Evolutionary conservation across 2,888 invertebrate species (phyloP).

Genomic region (Antheraea assamensis): DNA sequence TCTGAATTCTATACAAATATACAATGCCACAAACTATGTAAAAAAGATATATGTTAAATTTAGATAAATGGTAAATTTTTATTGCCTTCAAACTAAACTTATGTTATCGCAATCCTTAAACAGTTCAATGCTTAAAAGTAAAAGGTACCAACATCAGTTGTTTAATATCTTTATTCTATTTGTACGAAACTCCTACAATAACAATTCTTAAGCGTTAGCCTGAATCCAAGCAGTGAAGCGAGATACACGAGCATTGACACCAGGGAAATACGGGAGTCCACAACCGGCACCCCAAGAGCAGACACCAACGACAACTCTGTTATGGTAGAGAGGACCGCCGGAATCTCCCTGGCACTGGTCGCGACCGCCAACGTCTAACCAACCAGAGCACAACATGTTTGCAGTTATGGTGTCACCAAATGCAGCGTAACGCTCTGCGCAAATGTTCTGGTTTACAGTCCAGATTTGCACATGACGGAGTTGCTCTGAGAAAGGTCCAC

Average conservation of each 20-base stretch:
- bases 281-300: constrained; percentile 36
- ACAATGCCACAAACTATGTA: not conserved
- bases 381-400: constrained; percentile 61
- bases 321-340: constrained; percentile 49
- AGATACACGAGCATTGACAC: constrained; percentile 50
- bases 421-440: constrained; percentile 41
- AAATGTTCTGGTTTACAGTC: constrained; percentile 44
- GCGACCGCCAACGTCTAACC: constrained; percentile 59
- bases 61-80: no score
- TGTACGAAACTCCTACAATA: constrained; percentile 26
- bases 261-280: constrained; percentile 40
- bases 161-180: not conserved
- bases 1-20: not conserved
- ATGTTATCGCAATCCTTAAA: no score
- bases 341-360: constrained; percentile 64
- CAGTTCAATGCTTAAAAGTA: not conserved
- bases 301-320: not conserved
- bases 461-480: constrained; percentile 49
- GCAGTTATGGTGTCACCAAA: constrained; percentile 39
- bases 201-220: constrained; percentile 38
- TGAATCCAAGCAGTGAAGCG: constrained; percentile 49
- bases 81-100: no score
- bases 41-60: no score
- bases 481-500: constrained; percentile 37
- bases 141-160: not conserved